Conservation (phyloP, 2,888 invertebrate genomes). For the Zhuqinia jingwanae region DNA sequence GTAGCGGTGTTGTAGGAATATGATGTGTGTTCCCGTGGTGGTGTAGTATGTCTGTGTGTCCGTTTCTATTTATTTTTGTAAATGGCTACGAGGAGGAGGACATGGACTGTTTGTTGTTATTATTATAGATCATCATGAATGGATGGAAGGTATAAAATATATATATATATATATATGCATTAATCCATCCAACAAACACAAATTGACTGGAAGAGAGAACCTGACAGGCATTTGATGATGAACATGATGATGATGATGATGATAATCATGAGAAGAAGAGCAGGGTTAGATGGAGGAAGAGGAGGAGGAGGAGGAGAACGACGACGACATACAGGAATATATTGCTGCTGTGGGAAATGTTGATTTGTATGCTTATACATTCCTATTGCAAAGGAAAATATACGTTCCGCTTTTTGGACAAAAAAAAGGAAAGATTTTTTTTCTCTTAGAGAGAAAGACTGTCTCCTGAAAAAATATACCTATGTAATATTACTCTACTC, state of each 20-base stretch:
- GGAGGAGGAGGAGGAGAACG: neutral
- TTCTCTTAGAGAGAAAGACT: neutral
- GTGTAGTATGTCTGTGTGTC: neutral
- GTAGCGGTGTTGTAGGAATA: slow-evolving; percentile 32
- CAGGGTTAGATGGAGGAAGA: no score
- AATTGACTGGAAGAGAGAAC: neutral
- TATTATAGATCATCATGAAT: no score
- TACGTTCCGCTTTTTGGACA: neutral
- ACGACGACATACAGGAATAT: slow-evolving; percentile 34
- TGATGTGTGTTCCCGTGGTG: neutral
- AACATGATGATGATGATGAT: no score
- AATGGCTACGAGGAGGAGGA: neutral
- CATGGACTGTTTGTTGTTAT: neutral
- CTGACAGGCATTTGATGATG: no score
- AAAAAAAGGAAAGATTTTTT: neutral
- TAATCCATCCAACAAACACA: slow-evolving; percentile 23
- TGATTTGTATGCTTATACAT: slow-evolving; percentile 61
- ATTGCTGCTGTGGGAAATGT: slow-evolving; percentile 64
- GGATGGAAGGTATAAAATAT: slow-evolving; percentile 47
- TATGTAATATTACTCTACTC: neutral
- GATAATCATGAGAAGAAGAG: no score
- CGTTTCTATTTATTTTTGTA: neutral
- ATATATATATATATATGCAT: no score
- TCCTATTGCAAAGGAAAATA: slow-evolving; percentile 46
- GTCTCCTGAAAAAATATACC: neutral